Conservation (phyloP, 2,888 invertebrate species). For the Hyposoter dolosus region DNA sequence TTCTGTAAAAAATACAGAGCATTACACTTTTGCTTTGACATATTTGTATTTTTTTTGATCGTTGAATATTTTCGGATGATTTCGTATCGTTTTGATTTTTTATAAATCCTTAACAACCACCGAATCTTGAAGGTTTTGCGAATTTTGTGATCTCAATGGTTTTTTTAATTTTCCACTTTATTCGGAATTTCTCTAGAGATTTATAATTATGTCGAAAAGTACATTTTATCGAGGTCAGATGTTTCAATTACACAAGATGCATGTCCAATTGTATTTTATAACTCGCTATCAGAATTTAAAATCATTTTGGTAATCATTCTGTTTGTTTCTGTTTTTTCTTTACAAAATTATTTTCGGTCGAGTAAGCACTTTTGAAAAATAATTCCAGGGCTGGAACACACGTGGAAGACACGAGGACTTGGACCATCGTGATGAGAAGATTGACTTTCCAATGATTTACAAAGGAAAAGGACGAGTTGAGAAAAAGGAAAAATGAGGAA, state of each 20-base stretch:
- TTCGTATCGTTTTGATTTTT: no score
- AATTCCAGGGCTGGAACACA: conserved; percentile 58
- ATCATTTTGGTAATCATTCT: not conserved
- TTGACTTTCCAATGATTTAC: conserved; percentile 30
- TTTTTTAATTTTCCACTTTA: not conserved
- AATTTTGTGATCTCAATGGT: not conserved
- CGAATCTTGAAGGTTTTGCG: not conserved
- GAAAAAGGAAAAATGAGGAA: not conserved
- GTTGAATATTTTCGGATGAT: no score
- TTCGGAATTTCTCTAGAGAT: not conserved
- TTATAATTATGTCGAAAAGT: not conserved
- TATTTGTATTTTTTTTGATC: no score
- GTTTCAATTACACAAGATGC: no score
- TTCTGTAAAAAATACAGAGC: not conserved
- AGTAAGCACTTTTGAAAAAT: not conserved
- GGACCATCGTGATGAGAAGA: conserved; percentile 20
- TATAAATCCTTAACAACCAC: not conserved
- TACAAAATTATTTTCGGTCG: not conserved
- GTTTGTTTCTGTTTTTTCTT: not conserved
- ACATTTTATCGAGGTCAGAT: not conserved
- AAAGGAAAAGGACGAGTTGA: conserved; percentile 15
- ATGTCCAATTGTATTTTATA: not conserved
- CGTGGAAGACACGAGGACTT: conserved; percentile 6
- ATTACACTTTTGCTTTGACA: not conserved
- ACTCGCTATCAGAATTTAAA: not conserved